Percentiles rank a stretch among this genome's conserved stretches.
Conservation (phyloP, 2,888 invertebrate genomes). For the Cerastis rubricosa region DNA sequence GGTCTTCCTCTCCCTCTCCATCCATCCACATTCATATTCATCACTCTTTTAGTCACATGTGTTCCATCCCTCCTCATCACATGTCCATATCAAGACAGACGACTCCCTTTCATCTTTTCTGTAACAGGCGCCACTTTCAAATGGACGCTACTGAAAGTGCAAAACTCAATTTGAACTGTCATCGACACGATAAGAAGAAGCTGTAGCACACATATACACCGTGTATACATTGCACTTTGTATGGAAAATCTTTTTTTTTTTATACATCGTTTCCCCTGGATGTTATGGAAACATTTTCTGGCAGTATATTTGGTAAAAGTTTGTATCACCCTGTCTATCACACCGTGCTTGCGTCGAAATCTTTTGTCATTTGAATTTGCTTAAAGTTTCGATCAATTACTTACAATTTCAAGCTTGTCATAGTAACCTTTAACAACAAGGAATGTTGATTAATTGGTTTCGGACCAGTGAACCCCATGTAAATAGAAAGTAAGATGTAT, state of each 20-base stretch:
- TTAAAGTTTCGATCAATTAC: conserved; percentile 9
- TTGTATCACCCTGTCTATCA: background rate
- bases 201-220: background rate
- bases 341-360: background rate
- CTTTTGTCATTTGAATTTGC: background rate
- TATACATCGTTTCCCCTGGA: background rate
- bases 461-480: conserved; percentile 54
- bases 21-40: no score
- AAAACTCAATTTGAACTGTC: no score
- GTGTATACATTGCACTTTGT: background rate
- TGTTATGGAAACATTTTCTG: background rate
- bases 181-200: no score
- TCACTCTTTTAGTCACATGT: no score
- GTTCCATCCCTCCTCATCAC: no score
- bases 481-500: conserved; percentile 79
- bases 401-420: conserved; percentile 36
- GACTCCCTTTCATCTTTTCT: no score
- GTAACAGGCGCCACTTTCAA: no score
- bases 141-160: no score
- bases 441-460: conserved; percentile 60
- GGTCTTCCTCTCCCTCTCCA: no score
- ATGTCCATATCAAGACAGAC: no score
- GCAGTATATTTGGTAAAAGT: background rate
- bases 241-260: background rate
- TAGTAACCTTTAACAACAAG: conserved; percentile 42